Conservation (phyloP, 2,113 vertebrate species). For the pig (Sus scrofa) region T2T-Sscrofa CM000816.6:80591001-80591500, state of each 20-base stretch:
- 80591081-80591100: background rate
- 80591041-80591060: background rate
- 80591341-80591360: no score
- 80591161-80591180: no score
- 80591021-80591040: background rate
- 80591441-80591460: background rate
- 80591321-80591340: no score
- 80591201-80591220: no score
- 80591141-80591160: no score
- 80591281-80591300: no score
- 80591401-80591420: background rate
- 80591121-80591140: background rate
- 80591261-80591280: no score
- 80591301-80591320: no score
- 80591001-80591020: background rate
- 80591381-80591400: background rate
- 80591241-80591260: no score
- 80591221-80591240: no score
- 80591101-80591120: background rate
- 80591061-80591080: background rate
- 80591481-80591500: background rate
- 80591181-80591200: no score
- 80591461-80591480: background rate
- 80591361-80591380: background rate
- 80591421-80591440: background rate